These are phyloP conservation scores for Drosophila trapezifrons DNA, from an alignment of 1,140 invertebrate genomes.

Conservation along the genomic window DNA sequence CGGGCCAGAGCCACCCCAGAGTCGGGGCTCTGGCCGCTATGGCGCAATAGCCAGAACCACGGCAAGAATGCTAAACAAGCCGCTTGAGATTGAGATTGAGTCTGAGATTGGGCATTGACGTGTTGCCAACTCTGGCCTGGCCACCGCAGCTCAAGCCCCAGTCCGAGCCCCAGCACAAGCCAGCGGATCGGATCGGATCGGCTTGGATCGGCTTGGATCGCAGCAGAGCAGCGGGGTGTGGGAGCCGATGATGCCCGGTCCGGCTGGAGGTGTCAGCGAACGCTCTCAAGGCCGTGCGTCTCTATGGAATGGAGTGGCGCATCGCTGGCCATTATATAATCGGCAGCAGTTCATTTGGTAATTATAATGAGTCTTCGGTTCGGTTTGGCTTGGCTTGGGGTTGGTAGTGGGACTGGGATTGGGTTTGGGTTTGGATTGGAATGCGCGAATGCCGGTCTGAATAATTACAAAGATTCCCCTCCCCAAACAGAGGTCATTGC, in stretches of 20 bases:
- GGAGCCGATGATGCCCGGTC: slow-evolving; percentile 28
- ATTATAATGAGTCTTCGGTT: slow-evolving; percentile 50
- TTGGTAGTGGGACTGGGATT: not conserved
- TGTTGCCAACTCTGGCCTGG: slow-evolving; percentile 53
- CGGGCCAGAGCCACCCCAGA: too few species aligned
- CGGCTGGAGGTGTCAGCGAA: slow-evolving; percentile 64
- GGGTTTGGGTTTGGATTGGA: slow-evolving; percentile 3
- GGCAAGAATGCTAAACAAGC: slow-evolving; percentile 75
- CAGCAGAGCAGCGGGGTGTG: not conserved
- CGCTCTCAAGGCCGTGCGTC: slow-evolving; percentile 67
- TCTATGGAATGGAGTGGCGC: slow-evolving; percentile 58
- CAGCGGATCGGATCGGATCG: slow-evolving; percentile 12
- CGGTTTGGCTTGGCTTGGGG: not conserved
- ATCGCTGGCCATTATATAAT: slow-evolving; percentile 73
- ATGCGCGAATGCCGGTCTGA: slow-evolving; percentile 8
- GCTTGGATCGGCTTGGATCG: slow-evolving; percentile 6
- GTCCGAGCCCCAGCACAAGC: not conserved
- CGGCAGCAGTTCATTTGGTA: slow-evolving; percentile 63
- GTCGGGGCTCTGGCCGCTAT: slow-evolving; percentile 59
- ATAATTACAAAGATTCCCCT: slow-evolving; percentile 12
- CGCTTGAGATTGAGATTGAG: slow-evolving; percentile 54
- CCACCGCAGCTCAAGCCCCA: slow-evolving; percentile 13
- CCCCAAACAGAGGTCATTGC: slow-evolving; percentile 47
- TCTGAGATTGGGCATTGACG: slow-evolving; percentile 36
- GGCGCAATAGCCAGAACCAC: slow-evolving; percentile 57